Percentiles rank a stretch among this genome's conserved stretches.
phyloP scores from a whole-genome alignment of 2,888 invertebrate species.

The Globia sparganii region DNA sequence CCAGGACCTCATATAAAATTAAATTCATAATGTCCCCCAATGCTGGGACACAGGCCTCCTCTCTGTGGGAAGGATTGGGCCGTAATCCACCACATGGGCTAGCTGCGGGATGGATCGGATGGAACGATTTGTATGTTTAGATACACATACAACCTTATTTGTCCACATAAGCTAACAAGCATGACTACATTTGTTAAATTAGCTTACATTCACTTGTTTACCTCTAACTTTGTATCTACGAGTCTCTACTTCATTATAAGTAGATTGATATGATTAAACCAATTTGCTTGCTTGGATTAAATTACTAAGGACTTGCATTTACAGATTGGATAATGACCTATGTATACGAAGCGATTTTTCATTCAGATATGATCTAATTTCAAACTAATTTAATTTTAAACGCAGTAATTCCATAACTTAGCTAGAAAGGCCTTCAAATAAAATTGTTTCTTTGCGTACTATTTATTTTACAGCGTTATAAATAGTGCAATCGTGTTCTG shows the following conservation, averaged over 20 bases:
- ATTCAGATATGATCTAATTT: conserved; percentile 62
- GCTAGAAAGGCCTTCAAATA: conserved; percentile 20
- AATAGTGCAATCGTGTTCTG: conserved; percentile 19
- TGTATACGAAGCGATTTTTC: conserved; percentile 55
- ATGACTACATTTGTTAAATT: conserved; percentile 27
- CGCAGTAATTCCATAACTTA: conserved; percentile 17
- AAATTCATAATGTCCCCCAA: too few relatives aligned
- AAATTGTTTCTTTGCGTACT: neutral
- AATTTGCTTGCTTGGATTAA: conserved; percentile 55
- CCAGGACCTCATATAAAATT: too few relatives aligned
- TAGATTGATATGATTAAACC: conserved; percentile 55
- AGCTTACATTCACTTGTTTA: conserved; percentile 49
- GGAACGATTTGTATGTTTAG: neutral
- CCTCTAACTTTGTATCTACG: conserved; percentile 39
- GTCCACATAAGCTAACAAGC: neutral
- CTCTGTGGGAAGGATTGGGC: too few relatives aligned
- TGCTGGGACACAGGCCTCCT: too few relatives aligned
- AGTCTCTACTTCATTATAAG: conserved; percentile 46
- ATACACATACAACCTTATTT: neutral
- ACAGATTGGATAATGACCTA: conserved; percentile 55
- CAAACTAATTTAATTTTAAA: conserved; percentile 56
- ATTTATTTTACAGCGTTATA: conserved; percentile 31
- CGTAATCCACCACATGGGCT: too few relatives aligned
- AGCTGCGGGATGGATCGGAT: too few relatives aligned
- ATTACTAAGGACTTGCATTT: conserved; percentile 48